These are phyloP conservation scores for Drosophila suzukii DNA, from an alignment of 1,140 invertebrate genomes.

Conservation along the genomic window DNA sequence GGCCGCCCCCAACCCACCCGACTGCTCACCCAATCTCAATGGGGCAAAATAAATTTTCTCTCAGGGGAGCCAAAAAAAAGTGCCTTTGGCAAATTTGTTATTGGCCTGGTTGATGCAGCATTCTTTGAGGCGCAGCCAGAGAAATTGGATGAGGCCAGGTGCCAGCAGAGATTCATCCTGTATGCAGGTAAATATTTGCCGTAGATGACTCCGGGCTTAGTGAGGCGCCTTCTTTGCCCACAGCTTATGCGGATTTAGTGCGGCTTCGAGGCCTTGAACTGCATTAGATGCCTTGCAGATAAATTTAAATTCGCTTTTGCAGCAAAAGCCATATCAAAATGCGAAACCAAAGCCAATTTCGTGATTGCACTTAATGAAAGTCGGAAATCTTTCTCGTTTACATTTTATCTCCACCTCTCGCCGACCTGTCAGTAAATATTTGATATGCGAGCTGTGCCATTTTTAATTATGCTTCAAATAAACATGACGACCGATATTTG, in stretches of 20 bases:
- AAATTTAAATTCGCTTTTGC: background rate
- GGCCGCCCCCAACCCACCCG: background rate
- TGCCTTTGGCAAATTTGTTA: slow-evolving; percentile 42
- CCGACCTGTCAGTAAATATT: slow-evolving; percentile 36
- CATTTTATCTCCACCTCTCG: background rate
- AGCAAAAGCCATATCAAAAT: background rate
- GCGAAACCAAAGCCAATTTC: slow-evolving; percentile 2
- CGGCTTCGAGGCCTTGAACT: background rate
- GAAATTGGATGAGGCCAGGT: slow-evolving; percentile 28
- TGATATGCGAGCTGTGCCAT: slow-evolving; percentile 19
- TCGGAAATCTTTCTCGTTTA: background rate
- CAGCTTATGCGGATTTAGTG: slow-evolving; percentile 16
- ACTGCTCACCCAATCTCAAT: slow-evolving; percentile 9
- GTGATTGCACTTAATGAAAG: background rate
- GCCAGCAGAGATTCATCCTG: slow-evolving; percentile 19
- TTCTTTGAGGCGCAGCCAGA: slow-evolving; percentile 25
- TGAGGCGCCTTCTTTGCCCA: slow-evolving; percentile 9
- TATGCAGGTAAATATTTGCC: slow-evolving; percentile 35
- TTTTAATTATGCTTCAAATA: slow-evolving; percentile 72
- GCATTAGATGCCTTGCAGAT: background rate
- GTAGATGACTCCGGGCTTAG: slow-evolving; percentile 22
- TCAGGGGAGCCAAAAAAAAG: slow-evolving; percentile 3
- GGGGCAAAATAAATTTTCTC: slow-evolving; percentile 29
- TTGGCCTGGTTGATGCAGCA: slow-evolving; percentile 7
- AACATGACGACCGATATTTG: slow-evolving; percentile 52